Conservation (phyloP, 2,797 vertebrate genomes). For the Sebastolobus alascanus region DNA sequence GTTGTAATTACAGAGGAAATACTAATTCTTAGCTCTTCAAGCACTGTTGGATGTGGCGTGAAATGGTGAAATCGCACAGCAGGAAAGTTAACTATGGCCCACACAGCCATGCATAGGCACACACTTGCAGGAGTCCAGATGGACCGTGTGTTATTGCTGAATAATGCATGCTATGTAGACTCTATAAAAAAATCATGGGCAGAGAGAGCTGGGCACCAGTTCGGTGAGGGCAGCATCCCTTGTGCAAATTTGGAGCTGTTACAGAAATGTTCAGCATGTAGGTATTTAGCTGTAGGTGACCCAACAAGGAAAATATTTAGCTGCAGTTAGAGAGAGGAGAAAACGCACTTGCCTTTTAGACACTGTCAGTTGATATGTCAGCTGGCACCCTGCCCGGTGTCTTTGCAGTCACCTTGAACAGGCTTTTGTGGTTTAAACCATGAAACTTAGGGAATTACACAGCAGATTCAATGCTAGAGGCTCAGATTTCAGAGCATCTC, state of each 20-base stretch:
- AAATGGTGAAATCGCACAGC: constrained; percentile 74
- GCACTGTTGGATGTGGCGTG: constrained; percentile 75
- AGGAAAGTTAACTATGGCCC: constrained; percentile 73
- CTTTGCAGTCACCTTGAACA: constrained; percentile 81
- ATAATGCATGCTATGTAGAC: constrained; percentile 88
- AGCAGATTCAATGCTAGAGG: constrained; percentile 71
- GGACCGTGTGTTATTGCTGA: constrained; percentile 84
- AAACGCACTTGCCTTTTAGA: constrained; percentile 54
- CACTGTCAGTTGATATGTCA: constrained; percentile 69
- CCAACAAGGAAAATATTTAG: constrained; percentile 54
- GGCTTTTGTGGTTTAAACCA: constrained; percentile 74
- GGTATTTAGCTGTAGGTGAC: constrained; percentile 66
- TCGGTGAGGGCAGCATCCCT: constrained; percentile 59
- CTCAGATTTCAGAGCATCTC: constrained; percentile 71
- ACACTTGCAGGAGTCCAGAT: constrained; percentile 68
- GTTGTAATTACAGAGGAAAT: constrained; percentile 76
- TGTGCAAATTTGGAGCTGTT: constrained; percentile 54
- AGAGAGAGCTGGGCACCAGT: constrained; percentile 70
- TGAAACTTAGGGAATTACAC: constrained; percentile 76
- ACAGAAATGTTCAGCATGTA: constrained; percentile 44
- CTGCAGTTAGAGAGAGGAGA: constrained; percentile 32
- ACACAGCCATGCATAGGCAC: constrained; percentile 54
- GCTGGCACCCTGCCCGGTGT: constrained; percentile 66
- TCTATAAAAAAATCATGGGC: constrained; percentile 86
- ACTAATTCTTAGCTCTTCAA: constrained; percentile 74